phyloP scores from a whole-genome alignment of 2,113 vertebrate genomes.

The Mesocricetus auratus region DNA sequence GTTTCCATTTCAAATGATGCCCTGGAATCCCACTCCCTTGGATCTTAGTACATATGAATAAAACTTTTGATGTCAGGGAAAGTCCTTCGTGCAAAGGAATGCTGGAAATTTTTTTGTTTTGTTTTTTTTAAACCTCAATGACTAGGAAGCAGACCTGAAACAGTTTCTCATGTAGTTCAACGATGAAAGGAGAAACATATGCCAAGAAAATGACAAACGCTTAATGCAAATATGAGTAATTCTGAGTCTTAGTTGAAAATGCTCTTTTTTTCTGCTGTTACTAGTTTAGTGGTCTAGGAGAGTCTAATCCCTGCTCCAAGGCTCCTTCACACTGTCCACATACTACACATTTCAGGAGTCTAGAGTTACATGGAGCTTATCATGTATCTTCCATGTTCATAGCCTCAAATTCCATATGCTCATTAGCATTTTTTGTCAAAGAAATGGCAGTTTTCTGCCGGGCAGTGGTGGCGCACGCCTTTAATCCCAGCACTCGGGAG shows the following conservation, averaged over 20 bases:
- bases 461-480: no score
- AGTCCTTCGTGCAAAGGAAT: constrained; percentile 42
- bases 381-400: background rate
- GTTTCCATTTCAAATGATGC: no score
- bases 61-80: constrained; percentile 39
- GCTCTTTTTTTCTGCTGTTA: constrained; percentile 5
- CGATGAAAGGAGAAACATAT: constrained; percentile 40
- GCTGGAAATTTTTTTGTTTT: constrained; percentile 26
- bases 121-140: background rate
- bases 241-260: constrained; percentile 16
- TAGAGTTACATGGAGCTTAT: constrained; percentile 1
- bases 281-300: background rate
- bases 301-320: constrained; percentile 39
- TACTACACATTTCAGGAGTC: constrained; percentile 1
- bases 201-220: constrained; percentile 63
- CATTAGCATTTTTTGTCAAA: background rate
- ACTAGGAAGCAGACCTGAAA: constrained; percentile 53
- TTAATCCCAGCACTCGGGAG: no score
- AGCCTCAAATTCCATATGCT: constrained; percentile 50
- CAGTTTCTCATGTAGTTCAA: background rate
- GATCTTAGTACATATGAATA: background rate
- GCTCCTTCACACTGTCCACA: background rate
- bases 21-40: constrained; percentile 11
- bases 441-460: constrained; percentile 9
- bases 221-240: constrained; percentile 44